Evolutionary conservation across 2,797 vertebrate species (phyloP).

Genomic region (Micromesistius poutassou): DNA sequence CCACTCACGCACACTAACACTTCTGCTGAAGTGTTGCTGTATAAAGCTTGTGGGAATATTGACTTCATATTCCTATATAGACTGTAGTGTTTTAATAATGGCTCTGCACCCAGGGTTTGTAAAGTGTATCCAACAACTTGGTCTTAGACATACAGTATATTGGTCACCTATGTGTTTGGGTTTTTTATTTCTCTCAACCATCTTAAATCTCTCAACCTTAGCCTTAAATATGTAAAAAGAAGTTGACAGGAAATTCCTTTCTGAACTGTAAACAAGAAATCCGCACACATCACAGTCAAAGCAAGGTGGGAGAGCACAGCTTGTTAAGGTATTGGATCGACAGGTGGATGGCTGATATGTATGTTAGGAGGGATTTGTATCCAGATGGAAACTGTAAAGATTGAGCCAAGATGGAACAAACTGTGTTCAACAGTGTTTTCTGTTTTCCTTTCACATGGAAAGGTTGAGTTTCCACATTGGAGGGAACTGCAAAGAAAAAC

Average conservation of each 20-base stretch:
- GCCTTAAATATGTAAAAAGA: slow-evolving; percentile 36
- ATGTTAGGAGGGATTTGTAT: neutral
- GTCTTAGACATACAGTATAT: neutral
- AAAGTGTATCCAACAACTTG: neutral
- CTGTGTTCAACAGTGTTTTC: neutral
- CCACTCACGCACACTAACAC: neutral
- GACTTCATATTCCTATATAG: neutral
- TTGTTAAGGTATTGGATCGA: neutral
- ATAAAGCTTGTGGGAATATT: neutral
- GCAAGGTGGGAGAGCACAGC: neutral
- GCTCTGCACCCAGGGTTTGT: neutral
- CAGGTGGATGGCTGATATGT: neutral
- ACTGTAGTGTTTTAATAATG: neutral
- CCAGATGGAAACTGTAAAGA: neutral
- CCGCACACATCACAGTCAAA: neutral
- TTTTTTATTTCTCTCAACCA: slow-evolving; percentile 11
- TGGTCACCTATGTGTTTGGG: neutral
- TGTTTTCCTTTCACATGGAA: neutral
- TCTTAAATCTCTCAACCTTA: slow-evolving; percentile 6
- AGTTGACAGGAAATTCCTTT: slow-evolving; percentile 47
- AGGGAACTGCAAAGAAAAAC: neutral
- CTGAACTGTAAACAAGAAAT: slow-evolving; percentile 19
- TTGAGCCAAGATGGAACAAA: neutral
- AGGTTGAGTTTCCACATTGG: neutral
- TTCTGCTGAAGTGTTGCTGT: neutral